Percentiles rank a stretch among this genome's conserved stretches.
These are phyloP conservation scores for Apolygus lucorum DNA, from an alignment of 1,140 invertebrate species.

Conservation along the genomic window DNA sequence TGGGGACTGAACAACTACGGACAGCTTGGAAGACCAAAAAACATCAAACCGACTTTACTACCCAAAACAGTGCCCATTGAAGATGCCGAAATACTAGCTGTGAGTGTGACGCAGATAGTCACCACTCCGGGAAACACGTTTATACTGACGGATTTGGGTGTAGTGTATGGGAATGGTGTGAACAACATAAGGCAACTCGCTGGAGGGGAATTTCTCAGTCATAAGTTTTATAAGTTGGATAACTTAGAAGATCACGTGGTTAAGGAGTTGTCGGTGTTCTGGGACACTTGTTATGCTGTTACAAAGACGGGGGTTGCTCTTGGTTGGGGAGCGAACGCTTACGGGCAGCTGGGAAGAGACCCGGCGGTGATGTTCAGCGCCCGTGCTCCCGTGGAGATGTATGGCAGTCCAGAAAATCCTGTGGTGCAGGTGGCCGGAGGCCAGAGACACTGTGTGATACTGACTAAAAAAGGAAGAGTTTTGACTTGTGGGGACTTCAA, in stretches of 20 bases:
- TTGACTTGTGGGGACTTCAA: slow-evolving; percentile 23
- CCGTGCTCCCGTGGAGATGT: background rate
- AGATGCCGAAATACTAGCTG: background rate
- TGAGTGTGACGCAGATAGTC: background rate
- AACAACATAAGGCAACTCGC: background rate
- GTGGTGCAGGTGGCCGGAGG: slow-evolving; percentile 21
- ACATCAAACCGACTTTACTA: background rate
- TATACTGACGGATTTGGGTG: background rate
- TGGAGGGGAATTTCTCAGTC: background rate
- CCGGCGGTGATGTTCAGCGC: background rate
- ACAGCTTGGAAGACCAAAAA: background rate
- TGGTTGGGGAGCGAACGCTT: background rate
- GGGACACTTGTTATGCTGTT: background rate
- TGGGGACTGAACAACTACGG: slow-evolving; percentile 1
- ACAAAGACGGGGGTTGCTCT: background rate
- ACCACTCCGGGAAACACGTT: background rate
- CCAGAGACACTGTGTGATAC: slow-evolving; percentile 18
- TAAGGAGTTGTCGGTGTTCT: background rate
- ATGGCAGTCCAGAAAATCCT: background rate
- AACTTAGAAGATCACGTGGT: background rate
- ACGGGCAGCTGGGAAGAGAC: background rate
- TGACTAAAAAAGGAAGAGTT: slow-evolving; percentile 20
- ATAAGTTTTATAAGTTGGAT: background rate
- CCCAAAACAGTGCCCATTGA: background rate
- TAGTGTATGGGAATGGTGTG: background rate